phyloP scores from a whole-genome alignment of 2,888 invertebrate genomes.

The Dolichopus griseipennis region DNA sequence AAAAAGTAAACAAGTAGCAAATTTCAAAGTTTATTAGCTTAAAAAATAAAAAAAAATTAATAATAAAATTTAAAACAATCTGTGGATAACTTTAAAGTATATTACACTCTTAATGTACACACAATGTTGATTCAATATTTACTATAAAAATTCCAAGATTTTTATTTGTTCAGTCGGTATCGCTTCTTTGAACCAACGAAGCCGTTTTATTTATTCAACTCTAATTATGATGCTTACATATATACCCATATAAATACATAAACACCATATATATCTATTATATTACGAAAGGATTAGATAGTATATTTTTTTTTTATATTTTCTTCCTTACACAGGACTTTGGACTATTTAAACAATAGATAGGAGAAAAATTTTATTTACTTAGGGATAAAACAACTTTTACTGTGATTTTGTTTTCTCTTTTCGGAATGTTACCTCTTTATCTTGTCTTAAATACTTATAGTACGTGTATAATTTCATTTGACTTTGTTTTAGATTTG shows the following conservation, averaged over 20 bases:
- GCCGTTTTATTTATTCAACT: neutral
- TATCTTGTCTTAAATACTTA: neutral
- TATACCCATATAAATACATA: neutral
- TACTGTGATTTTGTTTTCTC: neutral
- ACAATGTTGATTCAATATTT: no score
- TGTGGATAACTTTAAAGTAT: no score
- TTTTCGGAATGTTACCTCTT: neutral
- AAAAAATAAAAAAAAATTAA: no score
- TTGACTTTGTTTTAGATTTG: neutral
- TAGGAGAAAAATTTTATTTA: neutral
- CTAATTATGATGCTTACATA: neutral
- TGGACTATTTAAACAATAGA: neutral
- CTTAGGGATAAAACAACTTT: neutral
- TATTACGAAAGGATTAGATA: neutral
- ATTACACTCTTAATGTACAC: no score
- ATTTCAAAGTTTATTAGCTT: no score
- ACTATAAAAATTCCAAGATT: no score
- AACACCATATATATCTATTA: no score
- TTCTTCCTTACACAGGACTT: neutral
- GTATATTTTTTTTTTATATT: neutral
- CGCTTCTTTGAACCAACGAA: neutral
- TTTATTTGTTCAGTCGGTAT: no score
- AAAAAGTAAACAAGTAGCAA: no score
- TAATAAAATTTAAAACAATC: no score
- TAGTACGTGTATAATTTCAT: no score